phyloP scores from a whole-genome alignment of 2,888 invertebrate genomes.

The Stenotaenia linearis region DNA sequence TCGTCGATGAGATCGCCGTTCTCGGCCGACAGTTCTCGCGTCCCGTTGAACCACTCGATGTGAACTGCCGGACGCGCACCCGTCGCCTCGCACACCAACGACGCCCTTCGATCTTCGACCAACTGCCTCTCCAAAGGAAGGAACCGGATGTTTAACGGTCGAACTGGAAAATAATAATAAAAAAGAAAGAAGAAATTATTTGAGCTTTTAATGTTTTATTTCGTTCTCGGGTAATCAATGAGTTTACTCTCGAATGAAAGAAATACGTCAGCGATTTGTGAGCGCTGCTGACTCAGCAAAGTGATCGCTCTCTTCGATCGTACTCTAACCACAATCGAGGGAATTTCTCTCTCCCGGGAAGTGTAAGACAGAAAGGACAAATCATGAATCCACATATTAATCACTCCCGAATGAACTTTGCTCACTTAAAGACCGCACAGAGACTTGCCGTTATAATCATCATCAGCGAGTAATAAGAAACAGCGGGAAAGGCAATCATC shows the following conservation, averaged over 20 bases:
- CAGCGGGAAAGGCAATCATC: neutral
- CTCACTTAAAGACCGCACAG: too few species aligned
- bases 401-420: neutral
- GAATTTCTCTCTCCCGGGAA: neutral
- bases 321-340: neutral
- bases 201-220: neutral
- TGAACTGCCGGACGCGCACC: conserved; percentile 78
- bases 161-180: conserved; percentile 55
- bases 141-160: conserved; percentile 69
- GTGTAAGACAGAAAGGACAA: neutral
- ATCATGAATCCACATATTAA: neutral
- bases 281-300: neutral
- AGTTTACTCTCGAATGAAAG: neutral
- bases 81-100: conserved; percentile 59
- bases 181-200: too few species aligned
- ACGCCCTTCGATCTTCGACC: conserved; percentile 70
- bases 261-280: conserved; percentile 2
- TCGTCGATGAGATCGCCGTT: neutral
- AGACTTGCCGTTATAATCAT: neutral
- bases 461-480: neutral
- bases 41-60: conserved; percentile 78
- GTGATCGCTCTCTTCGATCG: neutral
- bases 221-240: neutral
- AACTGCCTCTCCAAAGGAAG: conserved; percentile 70
- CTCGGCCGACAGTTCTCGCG: conserved; percentile 47